A percentile compares a stretch with the other conserved stretches of the same genome.
These are phyloP conservation scores for Malurus leucopterus DNA, from an alignment of 2,797 vertebrate genomes.

Conservation along the genomic window DNA sequence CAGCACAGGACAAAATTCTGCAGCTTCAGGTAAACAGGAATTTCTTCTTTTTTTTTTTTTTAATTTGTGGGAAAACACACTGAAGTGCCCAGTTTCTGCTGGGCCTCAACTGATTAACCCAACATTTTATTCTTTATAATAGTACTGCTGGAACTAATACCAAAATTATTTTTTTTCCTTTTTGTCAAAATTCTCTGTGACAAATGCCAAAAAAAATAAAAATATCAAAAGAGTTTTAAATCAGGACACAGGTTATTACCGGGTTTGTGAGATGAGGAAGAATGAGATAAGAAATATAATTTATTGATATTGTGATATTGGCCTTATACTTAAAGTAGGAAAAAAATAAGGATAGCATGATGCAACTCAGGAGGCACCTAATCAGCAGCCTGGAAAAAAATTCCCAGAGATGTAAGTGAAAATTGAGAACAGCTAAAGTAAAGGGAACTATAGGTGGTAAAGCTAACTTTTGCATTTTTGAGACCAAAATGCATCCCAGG, in stretches of 20 bases:
- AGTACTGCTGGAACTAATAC: not conserved
- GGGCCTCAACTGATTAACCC: not conserved
- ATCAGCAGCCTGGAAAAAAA: not conserved
- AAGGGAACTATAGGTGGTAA: not conserved
- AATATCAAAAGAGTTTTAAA: not conserved
- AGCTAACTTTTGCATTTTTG: not conserved
- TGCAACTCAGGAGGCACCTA: not conserved
- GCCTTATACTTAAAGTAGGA: not conserved
- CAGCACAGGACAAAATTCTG: not conserved
- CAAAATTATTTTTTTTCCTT: not conserved
- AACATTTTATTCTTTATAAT: not conserved
- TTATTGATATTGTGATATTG: not conserved
- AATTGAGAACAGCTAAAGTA: not conserved
- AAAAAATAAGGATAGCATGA: not conserved
- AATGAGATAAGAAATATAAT: not conserved
- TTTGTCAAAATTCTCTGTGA: not conserved
- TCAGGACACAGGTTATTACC: not conserved
- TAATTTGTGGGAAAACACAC: not conserved
- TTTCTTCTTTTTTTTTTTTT: not conserved
- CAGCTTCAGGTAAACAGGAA: not conserved
- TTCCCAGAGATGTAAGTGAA: not conserved
- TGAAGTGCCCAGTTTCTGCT: not conserved
- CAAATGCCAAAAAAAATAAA: not conserved
- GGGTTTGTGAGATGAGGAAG: not conserved
- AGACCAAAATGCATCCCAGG: not conserved